Evolutionary conservation across 2,797 vertebrate species (phyloP).

Genomic region (Naso thynnoides): DNA sequence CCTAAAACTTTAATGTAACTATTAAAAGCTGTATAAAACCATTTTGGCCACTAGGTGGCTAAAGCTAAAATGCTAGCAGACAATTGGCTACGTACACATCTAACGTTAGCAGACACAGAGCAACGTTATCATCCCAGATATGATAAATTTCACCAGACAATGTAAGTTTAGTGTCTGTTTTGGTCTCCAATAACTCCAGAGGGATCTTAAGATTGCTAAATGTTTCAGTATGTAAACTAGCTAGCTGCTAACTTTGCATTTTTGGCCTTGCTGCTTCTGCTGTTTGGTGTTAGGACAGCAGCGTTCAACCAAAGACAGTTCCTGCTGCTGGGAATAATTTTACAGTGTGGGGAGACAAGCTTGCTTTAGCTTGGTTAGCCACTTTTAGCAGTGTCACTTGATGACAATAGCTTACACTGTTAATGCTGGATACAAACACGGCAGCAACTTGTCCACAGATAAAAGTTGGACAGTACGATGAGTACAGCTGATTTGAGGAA

Average conservation of each 20-base stretch:
- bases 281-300: not conserved
- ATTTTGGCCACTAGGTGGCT: no score
- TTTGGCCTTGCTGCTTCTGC: not conserved
- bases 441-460: no score
- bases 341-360: no score
- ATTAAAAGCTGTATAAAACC: not conserved
- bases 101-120: not conserved
- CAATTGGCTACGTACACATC: not conserved
- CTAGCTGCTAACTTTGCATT: not conserved
- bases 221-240: not conserved
- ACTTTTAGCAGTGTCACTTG: no score
- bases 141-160: no score
- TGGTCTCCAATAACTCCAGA: not conserved
- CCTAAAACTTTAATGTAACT: not conserved
- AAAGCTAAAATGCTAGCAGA: not conserved
- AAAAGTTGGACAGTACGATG: no score
- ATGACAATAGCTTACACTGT: no score
- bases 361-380: no score
- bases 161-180: not conserved
- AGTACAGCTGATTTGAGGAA: no score
- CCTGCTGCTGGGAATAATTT: not conserved
- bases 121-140: not conserved
- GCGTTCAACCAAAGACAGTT: not conserved
- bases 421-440: no score
- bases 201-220: not conserved